Base-by-base conservation (phyloP, 2,888 invertebrate species). In the Phengaris arion region DNA sequence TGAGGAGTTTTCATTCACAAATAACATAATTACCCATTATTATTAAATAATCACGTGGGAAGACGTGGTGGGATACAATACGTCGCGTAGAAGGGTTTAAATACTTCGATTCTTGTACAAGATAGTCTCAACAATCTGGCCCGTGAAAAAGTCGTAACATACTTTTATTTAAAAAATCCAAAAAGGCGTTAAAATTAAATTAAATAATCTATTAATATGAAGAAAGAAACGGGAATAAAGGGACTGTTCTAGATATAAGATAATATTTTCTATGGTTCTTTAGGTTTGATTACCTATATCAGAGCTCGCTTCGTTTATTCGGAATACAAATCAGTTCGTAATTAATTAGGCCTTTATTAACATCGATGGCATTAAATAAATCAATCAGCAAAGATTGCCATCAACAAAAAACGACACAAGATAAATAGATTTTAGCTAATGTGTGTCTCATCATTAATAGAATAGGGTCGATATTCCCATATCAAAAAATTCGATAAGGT, bases 381-480 rank as follows among this genome's bases (percentile, higher is more conserved):
- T 72, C 72, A 72, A 72, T 72, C 54, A 72, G 12, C 22, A 72
- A 54, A 54, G 72, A 72, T 72, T 22, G 54, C 22, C 72, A 72
- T 22, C 35, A 54, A 72, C 13, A 70, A 35, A 72, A 35, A 35
- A 22, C 13, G 54, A 64, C 35, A 64, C 35, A 10, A 45, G 64
- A 64, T 13, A 22, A 54, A 52, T 15, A 22, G 13, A 52, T 15
- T 12, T 35, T 0, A 35, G 52, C 54, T 12, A 72, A 35, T 54
- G 8, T 72, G 52, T 72, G 82, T 86, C 85, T 86, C 87, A 83
- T 76, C 79, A 77, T 81, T 82, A 86, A 89, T 85, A 87, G 81
- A 86, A 85, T 88, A 85, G 81, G 84, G 85, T 82, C 85, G 85
- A 85, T 85, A 88, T 85, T 90, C 84, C 84, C 87, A 64, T 35